Evolutionary conservation across 2,113 vertebrate genomes (phyloP).

Genomic region (Entelurus aequoreus): DNA sequence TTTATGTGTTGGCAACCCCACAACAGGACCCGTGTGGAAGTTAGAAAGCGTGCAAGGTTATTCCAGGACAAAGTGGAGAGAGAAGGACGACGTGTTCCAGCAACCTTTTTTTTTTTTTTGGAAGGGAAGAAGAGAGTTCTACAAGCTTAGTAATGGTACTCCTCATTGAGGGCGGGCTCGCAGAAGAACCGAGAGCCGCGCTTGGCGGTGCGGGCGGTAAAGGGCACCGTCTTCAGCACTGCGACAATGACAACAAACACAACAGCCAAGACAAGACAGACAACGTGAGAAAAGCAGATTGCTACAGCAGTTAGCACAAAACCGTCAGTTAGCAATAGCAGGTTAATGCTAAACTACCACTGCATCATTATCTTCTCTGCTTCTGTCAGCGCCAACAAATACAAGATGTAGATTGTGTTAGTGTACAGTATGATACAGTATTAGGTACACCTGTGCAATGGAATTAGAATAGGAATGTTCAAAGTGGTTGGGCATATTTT

Average conservation of each 20-base stretch:
- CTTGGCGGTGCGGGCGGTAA: conserved; percentile 97
- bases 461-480: no score
- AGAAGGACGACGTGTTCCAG: conserved; percentile 64
- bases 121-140: conserved; percentile 76
- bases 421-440: no score
- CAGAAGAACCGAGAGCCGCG: conserved; percentile 97
- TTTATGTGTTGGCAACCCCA: not conserved
- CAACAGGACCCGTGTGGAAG: conserved; percentile 2
- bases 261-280: conserved; percentile 64
- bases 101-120: conserved; percentile 74
- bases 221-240: conserved; percentile 98
- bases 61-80: conserved; percentile 7
- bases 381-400: not conserved
- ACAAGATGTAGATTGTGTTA: not conserved
- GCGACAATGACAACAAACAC: conserved; percentile 71
- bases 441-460: not conserved
- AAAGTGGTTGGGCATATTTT: no score
- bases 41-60: conserved; percentile 41
- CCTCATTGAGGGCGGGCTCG: conserved; percentile 88
- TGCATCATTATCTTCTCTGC: not conserved
- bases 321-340: not conserved
- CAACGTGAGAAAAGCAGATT: conserved; percentile 57
- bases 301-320: conserved; percentile 53
- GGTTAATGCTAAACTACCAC: conserved; percentile 3
- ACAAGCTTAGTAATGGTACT: conserved; percentile 91